A percentile compares a stretch with the other conserved stretches of the same genome.
phyloP scores from a whole-genome alignment of 2,888 invertebrate genomes.

The Bellardia pandia region DNA sequence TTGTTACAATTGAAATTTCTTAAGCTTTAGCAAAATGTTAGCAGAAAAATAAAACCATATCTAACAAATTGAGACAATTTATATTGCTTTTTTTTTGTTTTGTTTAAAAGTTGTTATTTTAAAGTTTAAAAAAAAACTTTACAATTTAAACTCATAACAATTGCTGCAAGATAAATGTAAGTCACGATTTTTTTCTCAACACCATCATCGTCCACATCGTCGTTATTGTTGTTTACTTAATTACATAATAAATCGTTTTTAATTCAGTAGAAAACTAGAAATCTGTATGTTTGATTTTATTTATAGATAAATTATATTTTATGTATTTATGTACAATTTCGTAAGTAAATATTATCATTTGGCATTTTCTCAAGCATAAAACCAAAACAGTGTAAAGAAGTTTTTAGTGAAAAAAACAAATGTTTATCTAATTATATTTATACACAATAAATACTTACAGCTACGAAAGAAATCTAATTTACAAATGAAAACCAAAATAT shows the following conservation, averaged over 20 bases:
- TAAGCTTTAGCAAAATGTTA: not conserved
- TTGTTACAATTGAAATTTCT: too few species aligned
- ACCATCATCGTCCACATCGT: not conserved
- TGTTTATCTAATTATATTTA: constrained; percentile 12
- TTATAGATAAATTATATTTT: not conserved
- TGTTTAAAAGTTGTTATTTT: constrained; percentile 18
- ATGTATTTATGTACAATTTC: too few species aligned
- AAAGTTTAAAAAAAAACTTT: too few species aligned
- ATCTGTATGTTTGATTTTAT: constrained; percentile 1
- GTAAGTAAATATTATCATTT: too few species aligned
- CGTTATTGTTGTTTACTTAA: constrained; percentile 26
- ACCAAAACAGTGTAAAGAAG: not conserved
- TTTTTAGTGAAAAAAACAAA: constrained; percentile 7
- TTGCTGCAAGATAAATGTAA: constrained; percentile 44
- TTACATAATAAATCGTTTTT: constrained; percentile 55
- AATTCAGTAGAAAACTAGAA: constrained; percentile 23
- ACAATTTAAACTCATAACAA: constrained; percentile 3
- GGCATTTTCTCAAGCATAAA: not conserved
- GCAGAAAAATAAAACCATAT: not conserved
- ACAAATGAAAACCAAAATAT: not conserved
- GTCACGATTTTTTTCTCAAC: constrained; percentile 52
- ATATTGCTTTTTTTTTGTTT: not conserved
- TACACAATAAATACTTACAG: not conserved
- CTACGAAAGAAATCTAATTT: constrained; percentile 23
- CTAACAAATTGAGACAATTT: constrained; percentile 29